Evolutionary conservation across 2,113 vertebrate genomes (phyloP), one percentile per base, ranked within the genome.

Genomic region (Nothoprocta pentlandii): DNA sequence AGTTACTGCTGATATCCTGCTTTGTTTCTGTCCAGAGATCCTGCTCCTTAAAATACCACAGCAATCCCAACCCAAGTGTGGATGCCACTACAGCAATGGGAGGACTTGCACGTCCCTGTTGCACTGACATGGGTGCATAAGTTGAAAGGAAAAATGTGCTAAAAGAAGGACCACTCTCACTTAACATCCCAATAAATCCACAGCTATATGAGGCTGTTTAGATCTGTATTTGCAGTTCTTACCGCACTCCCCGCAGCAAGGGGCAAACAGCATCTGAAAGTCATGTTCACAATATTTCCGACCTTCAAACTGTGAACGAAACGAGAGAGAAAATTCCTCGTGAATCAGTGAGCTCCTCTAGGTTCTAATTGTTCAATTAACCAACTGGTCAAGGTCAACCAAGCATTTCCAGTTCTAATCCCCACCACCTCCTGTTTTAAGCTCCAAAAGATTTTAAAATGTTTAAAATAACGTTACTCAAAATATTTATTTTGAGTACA

Each of bases 261-360:
- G 98, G 77, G 98, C 98, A 96, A 98, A 98, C 59, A 98, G 97
- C 98, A 98, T 98, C 75, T 98, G 98, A 68, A 98, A 98, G 89
- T 98, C 98, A 11, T 98, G 98, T 49, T 98, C 98, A 3, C 98
- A 98, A 89, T 98, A 98, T 86, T 98, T 98, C 74, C 98, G 95
- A 39, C 98, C 98, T 97, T 98, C 98, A 41, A 98, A 98, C 98
- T 98, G 94, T 42, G 85, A 92, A 62, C 6, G 41, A 92, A 84
- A 85, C 10, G 32, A 94, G 68, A 82, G 15, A 96, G 46, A 87
- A 77, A 23, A 83, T 28, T 12, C 62, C 16, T 64, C 22, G 3
- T 91, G 49, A 94, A 76, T 46, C 85, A 82, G 30, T 23, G n/a
- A 92, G 21, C 20, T 42, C 41, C 56, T 34, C 71, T 17, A 36